Evolutionary conservation across 2,888 invertebrate species (phyloP).

Genomic region (Hydropsyche betteni): DNA sequence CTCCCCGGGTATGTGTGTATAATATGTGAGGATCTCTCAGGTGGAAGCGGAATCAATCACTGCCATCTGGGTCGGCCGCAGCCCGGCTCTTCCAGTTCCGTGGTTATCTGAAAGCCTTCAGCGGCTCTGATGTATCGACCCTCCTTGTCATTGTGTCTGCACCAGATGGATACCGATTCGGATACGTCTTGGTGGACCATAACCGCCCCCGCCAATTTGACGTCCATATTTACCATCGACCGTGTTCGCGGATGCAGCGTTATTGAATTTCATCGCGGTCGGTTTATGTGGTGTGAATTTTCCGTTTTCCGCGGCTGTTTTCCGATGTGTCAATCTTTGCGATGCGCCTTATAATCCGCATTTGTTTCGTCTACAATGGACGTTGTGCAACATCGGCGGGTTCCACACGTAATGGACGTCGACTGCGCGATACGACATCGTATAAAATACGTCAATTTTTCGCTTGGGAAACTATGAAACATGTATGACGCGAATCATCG

Average conservation of each 20-base stretch:
- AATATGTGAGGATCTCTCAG: slow-evolving; percentile 25
- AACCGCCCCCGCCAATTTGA: not conserved
- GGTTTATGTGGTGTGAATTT: slow-evolving; percentile 21
- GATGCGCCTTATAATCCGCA: slow-evolving; percentile 23
- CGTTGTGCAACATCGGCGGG: not conserved
- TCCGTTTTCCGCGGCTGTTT: slow-evolving; percentile 19
- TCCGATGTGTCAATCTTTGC: slow-evolving; percentile 31
- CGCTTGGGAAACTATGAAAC: not conserved
- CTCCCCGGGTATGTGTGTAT: not conserved
- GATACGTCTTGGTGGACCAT: slow-evolving; percentile 20
- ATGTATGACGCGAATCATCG: too few species aligned
- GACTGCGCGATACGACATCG: not conserved
- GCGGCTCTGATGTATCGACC: slow-evolving; percentile 16
- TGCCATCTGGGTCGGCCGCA: slow-evolving; percentile 38
- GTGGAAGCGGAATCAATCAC: slow-evolving; percentile 38
- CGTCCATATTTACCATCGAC: slow-evolving; percentile 3
- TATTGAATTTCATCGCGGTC: not conserved
- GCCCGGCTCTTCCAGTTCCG: slow-evolving; percentile 35
- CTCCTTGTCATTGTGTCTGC: slow-evolving; percentile 37
- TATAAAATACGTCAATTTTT: slow-evolving; percentile 4
- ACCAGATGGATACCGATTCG: slow-evolving; percentile 30
- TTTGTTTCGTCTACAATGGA: slow-evolving; percentile 33
- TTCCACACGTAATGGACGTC: not conserved
- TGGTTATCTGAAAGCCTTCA: slow-evolving; percentile 40
- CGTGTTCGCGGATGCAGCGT: too few species aligned